These are phyloP conservation scores for Cheilinus undulatus DNA, from an alignment of 2,113 vertebrate species.

Conservation along the genomic window DNA sequence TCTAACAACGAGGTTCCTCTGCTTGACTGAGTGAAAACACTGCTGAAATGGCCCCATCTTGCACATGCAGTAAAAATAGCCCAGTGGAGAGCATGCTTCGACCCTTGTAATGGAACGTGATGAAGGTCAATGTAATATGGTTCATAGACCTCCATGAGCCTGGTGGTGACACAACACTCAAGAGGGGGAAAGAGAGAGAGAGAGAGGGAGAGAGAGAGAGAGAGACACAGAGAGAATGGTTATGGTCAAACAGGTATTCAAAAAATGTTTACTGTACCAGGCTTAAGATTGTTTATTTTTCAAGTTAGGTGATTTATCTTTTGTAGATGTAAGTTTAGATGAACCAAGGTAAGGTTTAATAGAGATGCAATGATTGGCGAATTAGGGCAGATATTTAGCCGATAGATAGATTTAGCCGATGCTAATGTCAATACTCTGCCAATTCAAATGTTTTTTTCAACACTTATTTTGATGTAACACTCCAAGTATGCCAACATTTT, in stretches of 20 bases:
- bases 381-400: too few relatives aligned
- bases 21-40: conserved; percentile 43
- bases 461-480: too few relatives aligned
- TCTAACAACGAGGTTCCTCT: conserved; percentile 20
- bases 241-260: neutral
- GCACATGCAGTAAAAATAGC: conserved; percentile 59
- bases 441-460: too few relatives aligned
- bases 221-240: too few relatives aligned
- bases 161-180: conserved; percentile 7
- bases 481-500: too few relatives aligned
- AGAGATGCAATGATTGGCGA: too few relatives aligned
- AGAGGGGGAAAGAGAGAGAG: neutral
- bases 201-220: neutral
- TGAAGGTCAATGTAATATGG: conserved; percentile 45
- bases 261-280: neutral
- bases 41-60: conserved; percentile 44
- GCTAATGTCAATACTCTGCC: too few relatives aligned
- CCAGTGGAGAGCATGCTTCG: conserved; percentile 3
- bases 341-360: too few relatives aligned
- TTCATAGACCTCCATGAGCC: conserved; percentile 18
- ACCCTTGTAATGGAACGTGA: conserved; percentile 51
- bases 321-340: too few relatives aligned
- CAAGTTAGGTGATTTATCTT: neutral
- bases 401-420: too few relatives aligned
- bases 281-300: neutral